phyloP scores from a whole-genome alignment of 2,888 invertebrate genomes.

The Zygothrica quintamaculata region DNA sequence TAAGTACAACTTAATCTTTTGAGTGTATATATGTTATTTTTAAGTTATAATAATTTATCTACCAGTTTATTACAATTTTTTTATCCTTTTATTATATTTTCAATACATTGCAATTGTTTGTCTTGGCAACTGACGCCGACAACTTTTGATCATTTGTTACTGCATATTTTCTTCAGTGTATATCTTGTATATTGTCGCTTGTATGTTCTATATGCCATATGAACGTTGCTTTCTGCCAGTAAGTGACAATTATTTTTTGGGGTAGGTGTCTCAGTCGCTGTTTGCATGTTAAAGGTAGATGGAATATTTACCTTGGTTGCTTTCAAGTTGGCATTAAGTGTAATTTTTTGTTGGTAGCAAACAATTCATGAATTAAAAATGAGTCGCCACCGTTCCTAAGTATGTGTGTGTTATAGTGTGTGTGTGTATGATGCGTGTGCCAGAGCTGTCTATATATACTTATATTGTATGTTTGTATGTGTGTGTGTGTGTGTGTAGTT shows the following conservation, averaged over 20 bases:
- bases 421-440: too few species aligned
- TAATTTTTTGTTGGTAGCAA: slow-evolving; percentile 75
- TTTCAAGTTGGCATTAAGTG: slow-evolving; percentile 71
- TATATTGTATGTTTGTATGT: slow-evolving; percentile 8
- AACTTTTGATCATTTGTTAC: too few species aligned
- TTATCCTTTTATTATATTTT: too few species aligned
- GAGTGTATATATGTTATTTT: too few species aligned
- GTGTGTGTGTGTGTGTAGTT: slow-evolving; percentile 31
- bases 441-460: too few species aligned
- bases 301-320: slow-evolving; percentile 39
- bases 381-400: slow-evolving; percentile 35
- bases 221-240: slow-evolving; percentile 43
- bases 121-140: too few species aligned
- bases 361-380: slow-evolving; percentile 79
- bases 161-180: slow-evolving; percentile 2
- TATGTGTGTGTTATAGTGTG: slow-evolving; percentile 2
- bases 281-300: slow-evolving; percentile 24
- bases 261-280: slow-evolving; percentile 35
- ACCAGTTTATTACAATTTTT: too few species aligned
- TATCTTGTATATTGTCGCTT: slow-evolving; percentile 1
- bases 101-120: too few species aligned
- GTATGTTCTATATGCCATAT: slow-evolving; percentile 16
- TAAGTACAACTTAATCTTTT: too few species aligned
- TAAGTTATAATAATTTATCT: too few species aligned
- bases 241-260: slow-evolving; percentile 75